Conservation (phyloP, 2,113 vertebrate genomes). For the Crotalus helleri region DNA sequence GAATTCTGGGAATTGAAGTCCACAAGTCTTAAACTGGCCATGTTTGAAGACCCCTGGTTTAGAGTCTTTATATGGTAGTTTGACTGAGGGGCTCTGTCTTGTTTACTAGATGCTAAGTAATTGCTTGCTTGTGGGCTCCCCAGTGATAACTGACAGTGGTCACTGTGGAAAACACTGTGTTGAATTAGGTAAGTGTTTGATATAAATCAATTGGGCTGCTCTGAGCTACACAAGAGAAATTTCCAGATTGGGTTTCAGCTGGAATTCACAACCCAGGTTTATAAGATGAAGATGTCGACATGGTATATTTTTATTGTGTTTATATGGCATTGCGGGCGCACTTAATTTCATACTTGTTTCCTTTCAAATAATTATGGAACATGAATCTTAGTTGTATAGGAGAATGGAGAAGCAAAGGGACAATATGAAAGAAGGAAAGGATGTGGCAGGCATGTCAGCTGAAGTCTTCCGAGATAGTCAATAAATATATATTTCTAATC, state of each 20-base stretch:
- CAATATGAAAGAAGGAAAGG: background rate
- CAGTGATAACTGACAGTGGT: background rate
- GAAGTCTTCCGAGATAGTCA: background rate
- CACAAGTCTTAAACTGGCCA: no score
- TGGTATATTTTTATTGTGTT: background rate
- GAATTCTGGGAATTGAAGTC: no score
- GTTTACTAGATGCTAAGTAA: background rate
- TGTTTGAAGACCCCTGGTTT: background rate
- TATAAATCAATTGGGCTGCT: background rate
- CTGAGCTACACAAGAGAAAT: background rate
- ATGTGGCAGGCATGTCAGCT: background rate
- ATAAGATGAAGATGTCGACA: background rate
- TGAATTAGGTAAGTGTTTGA: background rate
- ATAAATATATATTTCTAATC: background rate
- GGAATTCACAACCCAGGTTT: background rate
- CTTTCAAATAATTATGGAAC: background rate
- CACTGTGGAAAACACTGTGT: background rate
- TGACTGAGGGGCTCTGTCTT: background rate
- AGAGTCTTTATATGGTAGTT: background rate
- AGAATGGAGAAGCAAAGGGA: background rate
- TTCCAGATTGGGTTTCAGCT: background rate
- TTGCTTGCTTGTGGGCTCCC: background rate
- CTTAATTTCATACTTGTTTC: background rate
- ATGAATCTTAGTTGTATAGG: background rate
- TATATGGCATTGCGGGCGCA: background rate